Conservation (phyloP, 1,140 invertebrate species). For the Sitobion miscanthi region DNA sequence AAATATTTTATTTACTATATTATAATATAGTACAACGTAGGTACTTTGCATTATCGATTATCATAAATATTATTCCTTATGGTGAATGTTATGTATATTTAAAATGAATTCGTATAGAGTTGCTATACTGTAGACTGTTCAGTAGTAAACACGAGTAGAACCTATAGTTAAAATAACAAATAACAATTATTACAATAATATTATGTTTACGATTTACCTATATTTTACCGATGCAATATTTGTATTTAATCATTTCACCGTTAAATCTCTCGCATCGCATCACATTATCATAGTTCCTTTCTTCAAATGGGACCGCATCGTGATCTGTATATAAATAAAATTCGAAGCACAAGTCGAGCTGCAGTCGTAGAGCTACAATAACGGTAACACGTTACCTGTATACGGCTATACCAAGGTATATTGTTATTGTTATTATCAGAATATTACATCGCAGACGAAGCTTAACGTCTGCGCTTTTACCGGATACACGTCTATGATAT, state of each 20-base stretch:
- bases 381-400: not conserved
- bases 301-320: not conserved
- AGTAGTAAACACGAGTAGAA: not conserved
- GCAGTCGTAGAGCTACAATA: not conserved
- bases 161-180: not conserved
- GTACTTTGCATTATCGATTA: too few species aligned
- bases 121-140: not conserved
- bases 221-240: not conserved
- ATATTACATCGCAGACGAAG: not conserved
- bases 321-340: not conserved
- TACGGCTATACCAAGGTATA: too few species aligned
- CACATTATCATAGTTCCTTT: not conserved
- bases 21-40: too few species aligned
- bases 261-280: not conserved
- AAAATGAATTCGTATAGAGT: not conserved
- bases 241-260: not conserved
- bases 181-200: not conserved
- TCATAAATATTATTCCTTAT: not conserved
- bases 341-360: not conserved
- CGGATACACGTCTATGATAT: not conserved
- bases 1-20: not conserved
- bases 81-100: not conserved
- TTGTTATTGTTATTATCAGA: not conserved
- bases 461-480: not conserved
- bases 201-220: too few species aligned